Conservation (phyloP, 2,113 vertebrate genomes). For the Malurus elegans region DNA sequence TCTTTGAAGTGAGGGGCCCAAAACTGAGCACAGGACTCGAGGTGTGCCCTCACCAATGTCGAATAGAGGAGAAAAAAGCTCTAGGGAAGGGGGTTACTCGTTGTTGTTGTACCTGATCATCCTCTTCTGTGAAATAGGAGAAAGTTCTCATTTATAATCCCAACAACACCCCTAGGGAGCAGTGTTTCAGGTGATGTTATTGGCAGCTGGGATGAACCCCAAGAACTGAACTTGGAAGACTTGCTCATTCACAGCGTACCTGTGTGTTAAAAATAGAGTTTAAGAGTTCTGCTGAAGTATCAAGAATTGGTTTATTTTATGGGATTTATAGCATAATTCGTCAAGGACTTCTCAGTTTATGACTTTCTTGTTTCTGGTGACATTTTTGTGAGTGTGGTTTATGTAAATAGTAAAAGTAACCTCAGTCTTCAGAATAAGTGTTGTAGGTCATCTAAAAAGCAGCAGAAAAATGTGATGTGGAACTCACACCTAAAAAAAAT, state of each 20-base stretch:
- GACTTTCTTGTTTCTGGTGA: background rate
- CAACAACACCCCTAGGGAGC: accelerated
- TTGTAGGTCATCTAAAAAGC: background rate
- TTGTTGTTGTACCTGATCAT: accelerated
- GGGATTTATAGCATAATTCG: background rate
- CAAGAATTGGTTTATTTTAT: background rate
- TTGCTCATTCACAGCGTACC: accelerated
- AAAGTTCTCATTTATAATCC: accelerated
- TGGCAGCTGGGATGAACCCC: background rate
- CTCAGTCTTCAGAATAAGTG: background rate
- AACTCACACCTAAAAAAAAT: background rate
- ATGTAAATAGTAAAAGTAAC: background rate
- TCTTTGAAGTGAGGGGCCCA: background rate
- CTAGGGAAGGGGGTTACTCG: accelerated
- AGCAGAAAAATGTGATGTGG: background rate
- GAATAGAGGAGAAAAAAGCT: background rate
- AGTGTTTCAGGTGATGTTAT: accelerated
- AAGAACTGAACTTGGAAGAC: accelerated
- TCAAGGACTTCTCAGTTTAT: background rate
- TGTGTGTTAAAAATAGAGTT: background rate
- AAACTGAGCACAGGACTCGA: background rate
- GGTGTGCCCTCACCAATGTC: background rate
- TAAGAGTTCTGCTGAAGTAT: background rate
- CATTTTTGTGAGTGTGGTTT: background rate
- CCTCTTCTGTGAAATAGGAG: accelerated